Base-by-base conservation (phyloP, 92 coral and sea anemone species). In the Epizoanthus fatuus region DNA sequence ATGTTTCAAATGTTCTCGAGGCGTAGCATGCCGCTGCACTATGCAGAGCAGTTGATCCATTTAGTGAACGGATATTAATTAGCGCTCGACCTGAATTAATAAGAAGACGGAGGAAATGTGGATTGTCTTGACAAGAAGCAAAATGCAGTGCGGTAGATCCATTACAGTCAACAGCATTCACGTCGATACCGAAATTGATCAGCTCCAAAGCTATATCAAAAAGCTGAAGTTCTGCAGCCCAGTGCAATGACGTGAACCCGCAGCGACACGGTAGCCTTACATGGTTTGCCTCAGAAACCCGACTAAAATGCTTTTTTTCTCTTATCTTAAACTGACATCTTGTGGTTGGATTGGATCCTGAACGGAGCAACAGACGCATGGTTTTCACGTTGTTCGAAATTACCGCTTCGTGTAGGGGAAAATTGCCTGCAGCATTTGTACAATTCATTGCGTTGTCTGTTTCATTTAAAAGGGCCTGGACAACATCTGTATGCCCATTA, bases 1-100 rank as follows among this genome's bases (percentile, higher is more conserved):
- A 39, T n/a, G 72, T 56, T 20, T 47, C 42, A 3, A 87, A 39
- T 4, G 71, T 38, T 10, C 14, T 39, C 7, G 49, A 81, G 0
- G 91, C 82, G 2, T 72, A 88, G 22, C 91, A 88, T 0, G 78
- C 7, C 0, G 79, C 91, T 12, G 91, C 91, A 16, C 91, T 88
- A 60, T 88, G 91, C 20, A 88, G 81, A 2, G 91, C 87, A 16
- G 91, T 88, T 0, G 91, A 88, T 0, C 91, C 87, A 11, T 88
- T 88, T 0, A 44, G 29, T 42, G 81, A 81, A 8, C 25, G 38
- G 0, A 67, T 57, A 57, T 81, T 66, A 3, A 82, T 37, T 13
- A 62, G 22, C 17, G 87, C 84, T 8, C 87, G 87, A 4, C 63
- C 75, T 7, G 19, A 65, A 32, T 67, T 32, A 13, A 25, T 72